phyloP scores from a whole-genome alignment of 2,888 invertebrate genomes.

The Oscheius sp. region DNA sequence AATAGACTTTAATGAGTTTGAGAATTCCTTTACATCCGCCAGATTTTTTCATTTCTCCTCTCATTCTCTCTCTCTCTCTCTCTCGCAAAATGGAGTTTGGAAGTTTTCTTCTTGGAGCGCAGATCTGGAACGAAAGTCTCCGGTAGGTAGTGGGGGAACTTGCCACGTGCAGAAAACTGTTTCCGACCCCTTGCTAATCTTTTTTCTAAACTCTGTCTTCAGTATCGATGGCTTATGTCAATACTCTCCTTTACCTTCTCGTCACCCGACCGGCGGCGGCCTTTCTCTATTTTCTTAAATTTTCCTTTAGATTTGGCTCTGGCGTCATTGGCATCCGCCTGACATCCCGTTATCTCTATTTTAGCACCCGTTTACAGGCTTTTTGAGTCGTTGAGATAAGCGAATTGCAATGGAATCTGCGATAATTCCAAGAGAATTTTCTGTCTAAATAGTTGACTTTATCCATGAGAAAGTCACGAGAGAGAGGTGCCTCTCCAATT shows the following conservation, averaged over 20 bases:
- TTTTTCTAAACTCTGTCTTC: constrained; percentile 6
- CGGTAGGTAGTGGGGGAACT: neutral
- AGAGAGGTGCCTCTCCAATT: neutral
- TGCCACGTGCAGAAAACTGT: constrained; percentile 15
- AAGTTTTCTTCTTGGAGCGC: too few relatives aligned
- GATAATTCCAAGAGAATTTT: constrained; percentile 1
- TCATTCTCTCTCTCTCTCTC: too few relatives aligned
- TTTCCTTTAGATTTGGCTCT: too few relatives aligned
- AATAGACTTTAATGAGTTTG: too few relatives aligned
- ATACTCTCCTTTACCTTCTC: constrained; percentile 10
- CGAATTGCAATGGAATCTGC: neutral
- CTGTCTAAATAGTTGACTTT: neutral
- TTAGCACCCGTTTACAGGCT: constrained; percentile 26
- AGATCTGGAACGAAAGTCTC: too few relatives aligned
- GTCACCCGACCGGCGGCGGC: constrained; percentile 1
- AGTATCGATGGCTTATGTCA: constrained; percentile 10
- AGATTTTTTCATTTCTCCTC: neutral
- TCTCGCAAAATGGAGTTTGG: too few relatives aligned
- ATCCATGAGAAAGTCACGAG: neutral
- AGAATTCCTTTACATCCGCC: neutral
- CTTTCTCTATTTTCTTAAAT: neutral
- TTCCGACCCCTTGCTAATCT: neutral
- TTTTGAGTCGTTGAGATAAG: neutral
- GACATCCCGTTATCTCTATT: constrained; percentile 14
- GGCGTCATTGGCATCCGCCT: constrained; percentile 14